phyloP scores from a whole-genome alignment of 2,888 invertebrate genomes.

The Melipona beecheii region DNA sequence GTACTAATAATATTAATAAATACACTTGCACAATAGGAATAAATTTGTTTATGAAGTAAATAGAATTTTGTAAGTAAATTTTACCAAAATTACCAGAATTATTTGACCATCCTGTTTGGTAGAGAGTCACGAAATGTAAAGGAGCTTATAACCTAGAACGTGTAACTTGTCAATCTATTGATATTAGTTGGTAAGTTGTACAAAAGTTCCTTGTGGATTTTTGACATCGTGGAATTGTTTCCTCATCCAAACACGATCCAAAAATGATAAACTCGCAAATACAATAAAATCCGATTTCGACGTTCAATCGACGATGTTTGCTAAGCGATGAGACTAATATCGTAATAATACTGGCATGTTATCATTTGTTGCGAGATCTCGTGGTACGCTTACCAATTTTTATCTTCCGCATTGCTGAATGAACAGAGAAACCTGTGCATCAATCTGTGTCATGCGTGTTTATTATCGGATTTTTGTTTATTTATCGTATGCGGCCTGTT shows the following conservation, averaged over 20 bases:
- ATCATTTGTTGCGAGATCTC: slow-evolving; percentile 15
- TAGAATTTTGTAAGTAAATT: neutral
- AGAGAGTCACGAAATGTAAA: neutral
- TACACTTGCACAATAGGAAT: neutral
- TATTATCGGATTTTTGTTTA: slow-evolving; percentile 34
- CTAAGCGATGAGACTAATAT: neutral
- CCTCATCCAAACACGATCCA: slow-evolving; percentile 31
- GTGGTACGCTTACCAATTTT: slow-evolving; percentile 7
- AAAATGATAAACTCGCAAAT: neutral
- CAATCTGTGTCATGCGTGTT: slow-evolving; percentile 16
- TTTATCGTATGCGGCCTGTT: slow-evolving; percentile 5
- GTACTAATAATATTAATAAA: neutral
- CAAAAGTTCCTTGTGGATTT: neutral
- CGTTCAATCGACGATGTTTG: neutral
- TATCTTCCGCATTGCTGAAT: neutral
- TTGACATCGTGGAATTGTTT: slow-evolving; percentile 39
- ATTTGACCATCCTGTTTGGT: neutral
- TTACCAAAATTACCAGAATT: neutral
- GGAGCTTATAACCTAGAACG: neutral
- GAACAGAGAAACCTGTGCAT: slow-evolving; percentile 9
- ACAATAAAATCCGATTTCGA: slow-evolving; percentile 16
- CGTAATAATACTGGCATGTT: slow-evolving; percentile 11
- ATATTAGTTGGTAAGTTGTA: neutral
- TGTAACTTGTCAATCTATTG: neutral
- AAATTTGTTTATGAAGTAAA: neutral